Base-by-base conservation (phyloP, 2,113 vertebrate genomes). In the Cyanoliseus patagonus region DNA sequence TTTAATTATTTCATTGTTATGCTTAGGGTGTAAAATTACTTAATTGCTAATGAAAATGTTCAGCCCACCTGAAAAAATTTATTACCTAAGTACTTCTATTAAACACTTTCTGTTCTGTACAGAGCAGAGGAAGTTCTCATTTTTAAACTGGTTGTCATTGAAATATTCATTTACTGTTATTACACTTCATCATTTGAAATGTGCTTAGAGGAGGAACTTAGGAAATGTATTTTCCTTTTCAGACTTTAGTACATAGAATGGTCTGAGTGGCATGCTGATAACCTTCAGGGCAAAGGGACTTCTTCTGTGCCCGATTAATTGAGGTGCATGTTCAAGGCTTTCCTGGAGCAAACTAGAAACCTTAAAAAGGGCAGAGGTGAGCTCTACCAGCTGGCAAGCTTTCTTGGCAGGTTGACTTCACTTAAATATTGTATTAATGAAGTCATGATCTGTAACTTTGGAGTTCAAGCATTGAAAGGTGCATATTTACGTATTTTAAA, bases 181-280 rank as follows among this genome's bases (percentile, higher is more conserved):
- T 78, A 14, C 25, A 41, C 11, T 90, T 74, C 33, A 41, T 81
- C 13, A 55, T 86, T 81, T 84, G 62, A 76, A 86, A 84, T 61
- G 28, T 64, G 25, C 57, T 86, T 72, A 76, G 63, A 57, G 51
- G 17, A 90, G 63, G 42, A 94, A 92, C 30, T 61, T 64, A n/a
- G 35, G 44, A 95, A 95, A 85, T 67, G 10, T 31, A 17, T 94
- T 94, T 97, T 92, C 35, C 35, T 81, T 86, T 86, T 90, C 46
- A 68, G 55, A 23, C 30, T 63, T 53, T 25, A 64, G 35, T 44
- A 19, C 39, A 61, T 72, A 47, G 85, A 73, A 28, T 59, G 35
- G 20, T 51, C 46, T 78, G 51, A 78, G 61, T 47, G 57, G 41
- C 59, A 44, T 52, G 52, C 55, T 62, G 73, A 68, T 89, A 95